phyloP scores from a whole-genome alignment of 1,140 invertebrate species.

The Aphelinus certus region DNA sequence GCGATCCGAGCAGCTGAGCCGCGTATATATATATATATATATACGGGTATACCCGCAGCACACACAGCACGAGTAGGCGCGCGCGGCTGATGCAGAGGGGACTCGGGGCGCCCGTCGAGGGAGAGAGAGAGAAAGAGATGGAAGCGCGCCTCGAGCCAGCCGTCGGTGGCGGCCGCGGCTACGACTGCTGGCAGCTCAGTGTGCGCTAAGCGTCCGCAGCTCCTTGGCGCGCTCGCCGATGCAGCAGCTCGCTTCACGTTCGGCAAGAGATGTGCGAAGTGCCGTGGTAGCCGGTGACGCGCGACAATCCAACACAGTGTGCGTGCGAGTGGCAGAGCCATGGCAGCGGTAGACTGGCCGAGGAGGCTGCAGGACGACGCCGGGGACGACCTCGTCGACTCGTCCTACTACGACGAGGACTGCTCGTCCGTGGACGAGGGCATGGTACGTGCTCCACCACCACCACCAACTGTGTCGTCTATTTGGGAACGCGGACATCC shows the following conservation, averaged over 20 bases:
- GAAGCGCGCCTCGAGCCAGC: not conserved
- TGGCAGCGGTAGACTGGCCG: constrained; percentile 55
- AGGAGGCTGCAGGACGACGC: constrained; percentile 53
- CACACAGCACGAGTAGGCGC: too few species aligned
- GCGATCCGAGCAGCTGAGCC: constrained; percentile 25
- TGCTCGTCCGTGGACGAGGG: constrained; percentile 55
- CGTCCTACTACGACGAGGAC: constrained; percentile 56
- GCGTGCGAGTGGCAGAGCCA: constrained; percentile 1
- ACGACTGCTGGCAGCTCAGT: constrained; percentile 23
- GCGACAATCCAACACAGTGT: not conserved
- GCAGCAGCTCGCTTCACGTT: too few species aligned
- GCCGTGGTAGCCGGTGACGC: constrained; percentile 45
- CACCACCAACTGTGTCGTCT: too few species aligned
- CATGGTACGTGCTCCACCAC: constrained; percentile 57
- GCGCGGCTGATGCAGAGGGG: too few species aligned
- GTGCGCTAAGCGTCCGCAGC: not conserved
- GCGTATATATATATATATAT: constrained; percentile 2
- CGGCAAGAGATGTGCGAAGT: constrained; percentile 34
- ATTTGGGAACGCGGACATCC: constrained; percentile 10
- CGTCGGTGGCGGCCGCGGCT: constrained; percentile 39
- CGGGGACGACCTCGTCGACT: constrained; percentile 56
- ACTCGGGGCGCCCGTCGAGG: not conserved
- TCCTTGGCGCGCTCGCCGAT: not conserved
- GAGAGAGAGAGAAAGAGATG: constrained; percentile 17
- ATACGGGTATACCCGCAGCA: constrained; percentile 3